Percentiles rank a stretch among this genome's conserved stretches.
phyloP scores from a whole-genome alignment of 1,140 invertebrate genomes.

The Aphidius ervi region DNA sequence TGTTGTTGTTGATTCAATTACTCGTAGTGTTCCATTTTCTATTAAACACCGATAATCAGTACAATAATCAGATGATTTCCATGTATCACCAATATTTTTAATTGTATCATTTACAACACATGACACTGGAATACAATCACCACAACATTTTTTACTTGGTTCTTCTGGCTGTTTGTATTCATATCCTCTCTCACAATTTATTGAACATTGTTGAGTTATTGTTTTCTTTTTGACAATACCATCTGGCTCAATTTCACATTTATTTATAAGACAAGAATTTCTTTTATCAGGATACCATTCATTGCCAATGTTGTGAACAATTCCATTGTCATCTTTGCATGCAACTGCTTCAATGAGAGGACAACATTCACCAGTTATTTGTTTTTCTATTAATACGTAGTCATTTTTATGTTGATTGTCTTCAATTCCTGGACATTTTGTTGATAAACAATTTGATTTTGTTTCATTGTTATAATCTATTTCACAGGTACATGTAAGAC shows the following conservation, averaged over 20 bases:
- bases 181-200: slow-evolving; percentile 42
- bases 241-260: slow-evolving; percentile 49
- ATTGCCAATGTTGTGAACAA: slow-evolving; percentile 56
- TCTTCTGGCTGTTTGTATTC: slow-evolving; percentile 42
- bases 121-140: slow-evolving; percentile 58
- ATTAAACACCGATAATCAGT: slow-evolving; percentile 56
- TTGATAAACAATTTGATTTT: slow-evolving; percentile 42
- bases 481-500: slow-evolving; percentile 60
- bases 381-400: slow-evolving; percentile 54
- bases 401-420: slow-evolving; percentile 47
- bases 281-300: slow-evolving; percentile 53
- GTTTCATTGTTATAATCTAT: slow-evolving; percentile 28
- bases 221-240: slow-evolving; percentile 46
- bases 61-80: slow-evolving; percentile 60
- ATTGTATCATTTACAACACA: slow-evolving; percentile 58
- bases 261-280: slow-evolving; percentile 54
- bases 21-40: slow-evolving; percentile 52
- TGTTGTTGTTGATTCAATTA: slow-evolving; percentile 44
- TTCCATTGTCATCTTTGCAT: slow-evolving; percentile 56
- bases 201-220: slow-evolving; percentile 37
- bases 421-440: slow-evolving; percentile 45
- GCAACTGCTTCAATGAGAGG: slow-evolving; percentile 55
- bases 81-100: slow-evolving; percentile 53
- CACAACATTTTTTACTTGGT: slow-evolving; percentile 59
- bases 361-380: slow-evolving; percentile 60